These are phyloP conservation scores for Didymodactylos carnosus DNA, from an alignment of 2,888 invertebrate species.

Conservation along the genomic window DNA sequence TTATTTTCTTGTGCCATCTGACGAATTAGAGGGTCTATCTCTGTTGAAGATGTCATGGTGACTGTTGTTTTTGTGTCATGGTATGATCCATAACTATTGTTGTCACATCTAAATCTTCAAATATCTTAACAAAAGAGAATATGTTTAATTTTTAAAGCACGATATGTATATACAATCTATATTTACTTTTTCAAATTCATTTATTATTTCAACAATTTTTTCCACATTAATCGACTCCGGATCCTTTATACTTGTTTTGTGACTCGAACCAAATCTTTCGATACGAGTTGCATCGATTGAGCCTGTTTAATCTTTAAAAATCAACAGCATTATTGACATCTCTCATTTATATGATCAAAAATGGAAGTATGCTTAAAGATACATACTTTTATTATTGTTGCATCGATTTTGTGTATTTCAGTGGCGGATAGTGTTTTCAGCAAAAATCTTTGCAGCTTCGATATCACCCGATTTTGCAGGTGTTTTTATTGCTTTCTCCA, in stretches of 20 bases:
- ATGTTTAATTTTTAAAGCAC: no score
- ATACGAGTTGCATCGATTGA: background rate
- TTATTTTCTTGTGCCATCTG: conserved; percentile 41
- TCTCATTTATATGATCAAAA: no score
- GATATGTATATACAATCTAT: no score
- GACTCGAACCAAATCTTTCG: background rate
- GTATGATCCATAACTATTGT: conserved; percentile 38
- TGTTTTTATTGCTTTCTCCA: background rate
- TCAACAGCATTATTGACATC: background rate
- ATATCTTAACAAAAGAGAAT: background rate
- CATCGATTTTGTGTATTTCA: background rate
- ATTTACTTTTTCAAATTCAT: background rate
- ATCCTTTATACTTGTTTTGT: background rate
- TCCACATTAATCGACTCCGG: background rate
- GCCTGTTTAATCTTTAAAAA: background rate
- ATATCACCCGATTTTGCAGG: background rate
- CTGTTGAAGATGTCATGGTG: conserved; percentile 36
- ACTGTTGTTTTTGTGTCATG: conserved; percentile 39
- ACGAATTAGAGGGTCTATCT: conserved; percentile 35
- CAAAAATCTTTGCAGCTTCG: background rate
- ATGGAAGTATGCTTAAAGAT: background rate
- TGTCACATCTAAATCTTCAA: conserved; percentile 40
- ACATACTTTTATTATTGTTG: background rate
- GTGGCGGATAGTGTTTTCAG: background rate
- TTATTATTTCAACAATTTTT: background rate